phyloP scores from a whole-genome alignment of 2,888 invertebrate genomes.

The Lingula anatina region DNA sequence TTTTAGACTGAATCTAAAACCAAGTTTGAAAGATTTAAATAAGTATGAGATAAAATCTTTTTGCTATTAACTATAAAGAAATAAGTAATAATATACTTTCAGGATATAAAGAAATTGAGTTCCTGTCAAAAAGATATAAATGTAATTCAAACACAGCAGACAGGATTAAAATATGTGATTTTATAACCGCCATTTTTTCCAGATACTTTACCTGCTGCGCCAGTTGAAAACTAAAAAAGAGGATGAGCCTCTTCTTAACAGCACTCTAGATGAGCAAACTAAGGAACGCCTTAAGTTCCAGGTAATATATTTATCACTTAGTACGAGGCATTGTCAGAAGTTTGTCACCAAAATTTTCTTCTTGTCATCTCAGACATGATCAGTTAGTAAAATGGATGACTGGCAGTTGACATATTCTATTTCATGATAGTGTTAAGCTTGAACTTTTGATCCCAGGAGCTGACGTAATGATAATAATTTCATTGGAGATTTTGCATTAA shows the following conservation, averaged over 20 bases:
- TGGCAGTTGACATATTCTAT: not conserved
- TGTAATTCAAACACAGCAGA: not conserved
- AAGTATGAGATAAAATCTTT: too few relatives aligned
- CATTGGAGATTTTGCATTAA: not conserved
- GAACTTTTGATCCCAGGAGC: too few relatives aligned
- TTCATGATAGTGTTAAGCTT: not conserved
- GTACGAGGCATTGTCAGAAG: not conserved
- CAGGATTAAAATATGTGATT: not conserved
- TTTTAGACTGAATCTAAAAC: too few relatives aligned
- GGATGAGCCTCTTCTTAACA: conserved; percentile 5
- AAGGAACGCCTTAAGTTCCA: conserved; percentile 15
- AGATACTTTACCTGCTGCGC: conserved; percentile 21
- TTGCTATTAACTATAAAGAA: too few relatives aligned
- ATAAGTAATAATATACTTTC: too few relatives aligned
- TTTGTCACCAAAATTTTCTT: not conserved
- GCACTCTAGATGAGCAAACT: conserved; percentile 9
- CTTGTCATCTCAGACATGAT: not conserved
- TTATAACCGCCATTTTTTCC: conserved; percentile 1
- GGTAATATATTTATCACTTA: conserved; percentile 6
- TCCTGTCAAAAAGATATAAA: not conserved
- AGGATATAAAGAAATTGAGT: too few relatives aligned
- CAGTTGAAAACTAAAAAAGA: conserved; percentile 8
- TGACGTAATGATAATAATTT: not conserved
- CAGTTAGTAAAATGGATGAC: not conserved
- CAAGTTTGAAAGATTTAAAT: too few relatives aligned